A percentile compares a stretch with the other conserved stretches of the same genome.
Conservation (phyloP, 2,797 vertebrate species). For the Numenius phaeopus region DNA sequence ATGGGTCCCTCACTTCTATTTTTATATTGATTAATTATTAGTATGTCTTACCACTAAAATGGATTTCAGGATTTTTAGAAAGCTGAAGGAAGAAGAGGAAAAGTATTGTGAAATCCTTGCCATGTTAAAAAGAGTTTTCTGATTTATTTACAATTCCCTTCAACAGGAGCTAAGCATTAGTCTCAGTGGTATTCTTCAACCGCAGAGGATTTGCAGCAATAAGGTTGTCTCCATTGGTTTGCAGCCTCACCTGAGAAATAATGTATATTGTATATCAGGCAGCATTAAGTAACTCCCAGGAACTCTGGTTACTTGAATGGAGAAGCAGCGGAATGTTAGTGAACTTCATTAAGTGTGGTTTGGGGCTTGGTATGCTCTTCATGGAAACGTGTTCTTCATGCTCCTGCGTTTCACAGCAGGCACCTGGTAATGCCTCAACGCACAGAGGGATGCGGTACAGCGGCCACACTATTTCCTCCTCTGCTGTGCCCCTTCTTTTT, state of each 20-base stretch:
- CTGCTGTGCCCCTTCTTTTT: background rate
- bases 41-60: background rate
- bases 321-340: background rate
- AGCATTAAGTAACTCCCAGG: background rate
- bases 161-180: background rate
- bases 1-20: background rate
- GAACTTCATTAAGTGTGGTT: background rate
- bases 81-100: background rate
- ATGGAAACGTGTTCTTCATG: background rate
- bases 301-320: background rate
- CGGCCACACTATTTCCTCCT: background rate
- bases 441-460: background rate
- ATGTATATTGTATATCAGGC: background rate
- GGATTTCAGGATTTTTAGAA: background rate
- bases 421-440: background rate
- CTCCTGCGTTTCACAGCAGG: rapidly evolving
- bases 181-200: background rate
- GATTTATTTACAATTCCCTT: background rate
- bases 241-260: background rate
- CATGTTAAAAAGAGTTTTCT: background rate
- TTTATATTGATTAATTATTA: background rate
- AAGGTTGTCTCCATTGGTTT: background rate
- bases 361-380: background rate
- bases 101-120: background rate
- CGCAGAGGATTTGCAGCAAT: background rate